Evolutionary conservation across 2,888 invertebrate species (phyloP), one percentile per base, ranked within the genome.

Genomic region (Leptinotarsa juncta): DNA sequence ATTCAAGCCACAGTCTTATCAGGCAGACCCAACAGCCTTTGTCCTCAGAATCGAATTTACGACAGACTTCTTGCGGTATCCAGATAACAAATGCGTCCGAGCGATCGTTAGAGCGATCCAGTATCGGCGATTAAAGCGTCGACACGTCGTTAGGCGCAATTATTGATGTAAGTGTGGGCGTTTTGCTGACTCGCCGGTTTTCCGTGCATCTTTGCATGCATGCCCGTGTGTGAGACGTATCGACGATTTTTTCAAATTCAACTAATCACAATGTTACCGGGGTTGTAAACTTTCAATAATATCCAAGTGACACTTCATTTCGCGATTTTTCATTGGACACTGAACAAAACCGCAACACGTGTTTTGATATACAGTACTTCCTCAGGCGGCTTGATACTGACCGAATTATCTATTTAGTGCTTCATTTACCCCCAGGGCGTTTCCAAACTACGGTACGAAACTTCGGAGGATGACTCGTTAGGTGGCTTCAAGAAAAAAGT

Each of bases 121-220:
- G 79, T 83, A 83, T 81, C 81, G 75, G 79, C 82, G 83, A 84
- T 84, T 83, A 81, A 81, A 62, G 80, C 74, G 75, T 79, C 77
- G 81, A 83, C 83, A 83, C 81, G 80, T 83, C 83, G 83, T 83
- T 83, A 82, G 81, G 81, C 79, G 83, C 83, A 82, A 83, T 83
- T 83, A 83, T 83, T 82, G 82, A 81, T 82, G 82, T 83, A 79
- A 80, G 75, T 77, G 81, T 82, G 79, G 82, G 82, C 79, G 82
- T 65, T 60, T 10, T 15, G 65, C 42, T 16, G 65, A 68, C 68
- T 72, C 68, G 26, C 55, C 72, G 50, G 26, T 72, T 66, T 66
- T 4, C 50, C 53, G 23, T 42, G 67, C 66, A 67, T 68, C 68
- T 72, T 70, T 70, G 73, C 67, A 74, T 74, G 71, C 74, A 74